phyloP scores from a whole-genome alignment of 2,113 vertebrate genomes.

The Ceyx margarethae region DNA sequence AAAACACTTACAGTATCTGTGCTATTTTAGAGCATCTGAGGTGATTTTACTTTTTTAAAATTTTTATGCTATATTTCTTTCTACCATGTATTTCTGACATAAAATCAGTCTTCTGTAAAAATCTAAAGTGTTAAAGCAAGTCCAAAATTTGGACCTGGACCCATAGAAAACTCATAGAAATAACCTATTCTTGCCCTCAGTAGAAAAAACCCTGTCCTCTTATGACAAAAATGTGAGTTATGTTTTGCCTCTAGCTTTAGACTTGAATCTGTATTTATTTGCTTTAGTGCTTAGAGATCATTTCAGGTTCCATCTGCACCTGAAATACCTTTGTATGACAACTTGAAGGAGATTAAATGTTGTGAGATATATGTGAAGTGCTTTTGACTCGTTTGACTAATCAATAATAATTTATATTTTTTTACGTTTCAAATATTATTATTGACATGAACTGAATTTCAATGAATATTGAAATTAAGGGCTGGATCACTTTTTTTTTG shows the following conservation, averaged over 20 bases:
- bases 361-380: not conserved
- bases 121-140: not conserved
- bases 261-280: not conserved
- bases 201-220: fast-evolving
- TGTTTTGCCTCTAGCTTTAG: not conserved
- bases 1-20: not conserved
- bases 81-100: not conserved
- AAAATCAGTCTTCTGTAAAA: not conserved
- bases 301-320: not conserved
- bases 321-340: not conserved
- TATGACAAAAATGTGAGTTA: not conserved
- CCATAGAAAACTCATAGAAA: not conserved
- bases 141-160: not conserved
- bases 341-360: not conserved
- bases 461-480: too few species aligned
- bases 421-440: too few species aligned
- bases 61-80: not conserved
- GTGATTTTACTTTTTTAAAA: not conserved
- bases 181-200: not conserved
- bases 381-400: not conserved
- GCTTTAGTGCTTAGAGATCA: not conserved
- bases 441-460: too few species aligned
- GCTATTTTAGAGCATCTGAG: fast-evolving
- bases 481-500: too few species aligned
- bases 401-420: not conserved